These are phyloP conservation scores for Tribolium castaneum DNA, from an alignment of 1,140 invertebrate species.

Conservation along the genomic window DNA sequence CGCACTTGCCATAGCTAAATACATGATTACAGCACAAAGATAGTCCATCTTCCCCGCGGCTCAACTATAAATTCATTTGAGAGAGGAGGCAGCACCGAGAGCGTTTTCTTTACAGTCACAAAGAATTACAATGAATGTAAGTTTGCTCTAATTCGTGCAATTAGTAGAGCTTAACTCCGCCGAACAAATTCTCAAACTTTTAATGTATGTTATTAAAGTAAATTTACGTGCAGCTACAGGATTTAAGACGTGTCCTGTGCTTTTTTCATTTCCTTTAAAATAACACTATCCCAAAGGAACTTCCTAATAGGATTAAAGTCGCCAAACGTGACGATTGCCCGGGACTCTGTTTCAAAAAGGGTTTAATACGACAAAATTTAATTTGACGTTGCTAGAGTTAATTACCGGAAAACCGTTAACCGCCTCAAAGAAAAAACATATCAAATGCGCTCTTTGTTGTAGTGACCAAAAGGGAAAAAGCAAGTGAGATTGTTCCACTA, in stretches of 20 bases:
- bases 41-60: neutral
- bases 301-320: constrained; percentile 25
- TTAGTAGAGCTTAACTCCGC: constrained; percentile 59
- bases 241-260: constrained; percentile 46
- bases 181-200: constrained; percentile 58
- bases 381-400: neutral
- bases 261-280: constrained; percentile 42
- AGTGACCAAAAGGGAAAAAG: neutral
- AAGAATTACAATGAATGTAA: constrained; percentile 59
- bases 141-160: constrained; percentile 58
- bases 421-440: too few relatives aligned
- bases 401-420: constrained; percentile 15
- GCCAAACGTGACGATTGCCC: constrained; percentile 3
- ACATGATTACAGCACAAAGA: constrained; percentile 8
- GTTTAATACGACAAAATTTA: constrained; percentile 12
- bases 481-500: neutral
- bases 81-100: constrained; percentile 2
- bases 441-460: neutral
- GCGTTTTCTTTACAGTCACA: constrained; percentile 51
- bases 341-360: neutral
- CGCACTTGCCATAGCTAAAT: constrained; percentile 24
- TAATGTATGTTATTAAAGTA: constrained; percentile 59
- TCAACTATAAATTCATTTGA: constrained; percentile 54
- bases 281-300: constrained; percentile 38
- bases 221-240: constrained; percentile 55